Conservation (phyloP, 2,113 vertebrate species). For the Amphilophus citrinellus region DNA sequence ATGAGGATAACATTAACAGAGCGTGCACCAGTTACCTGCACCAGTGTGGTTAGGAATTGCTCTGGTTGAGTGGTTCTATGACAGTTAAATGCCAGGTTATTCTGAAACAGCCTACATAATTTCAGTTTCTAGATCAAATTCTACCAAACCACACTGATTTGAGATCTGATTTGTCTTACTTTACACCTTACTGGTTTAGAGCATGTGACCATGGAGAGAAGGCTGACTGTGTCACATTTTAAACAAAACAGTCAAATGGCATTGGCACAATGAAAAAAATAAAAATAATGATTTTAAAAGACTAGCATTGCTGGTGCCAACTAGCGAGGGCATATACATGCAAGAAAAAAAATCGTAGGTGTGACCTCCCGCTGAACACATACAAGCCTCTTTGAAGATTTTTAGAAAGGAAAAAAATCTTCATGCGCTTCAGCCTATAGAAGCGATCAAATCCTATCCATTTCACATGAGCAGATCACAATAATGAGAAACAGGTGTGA, state of each 20-base stretch:
- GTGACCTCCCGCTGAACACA: background rate
- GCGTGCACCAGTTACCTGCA: background rate
- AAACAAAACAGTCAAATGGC: background rate
- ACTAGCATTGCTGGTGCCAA: background rate
- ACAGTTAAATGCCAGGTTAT: background rate
- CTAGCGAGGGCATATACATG: background rate
- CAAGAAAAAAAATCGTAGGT: rapidly evolving
- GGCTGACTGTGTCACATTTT: background rate
- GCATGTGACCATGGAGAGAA: background rate
- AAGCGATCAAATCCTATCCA: background rate
- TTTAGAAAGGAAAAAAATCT: background rate
- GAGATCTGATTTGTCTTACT: background rate
- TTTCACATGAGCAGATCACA: constrained; percentile 16
- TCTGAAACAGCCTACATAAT: background rate
- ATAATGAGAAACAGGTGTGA: constrained; percentile 36
- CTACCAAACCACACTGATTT: background rate
- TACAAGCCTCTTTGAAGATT: background rate
- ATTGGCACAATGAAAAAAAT: background rate
- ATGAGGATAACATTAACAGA: background rate
- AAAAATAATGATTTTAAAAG: background rate
- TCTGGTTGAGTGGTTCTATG: background rate
- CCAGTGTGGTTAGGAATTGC: background rate
- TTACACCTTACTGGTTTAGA: background rate
- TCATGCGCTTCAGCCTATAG: background rate
- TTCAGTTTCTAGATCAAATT: background rate